These are phyloP conservation scores for Psophia crepitans DNA, from an alignment of 2,113 vertebrate species.

Conservation along the genomic window DNA sequence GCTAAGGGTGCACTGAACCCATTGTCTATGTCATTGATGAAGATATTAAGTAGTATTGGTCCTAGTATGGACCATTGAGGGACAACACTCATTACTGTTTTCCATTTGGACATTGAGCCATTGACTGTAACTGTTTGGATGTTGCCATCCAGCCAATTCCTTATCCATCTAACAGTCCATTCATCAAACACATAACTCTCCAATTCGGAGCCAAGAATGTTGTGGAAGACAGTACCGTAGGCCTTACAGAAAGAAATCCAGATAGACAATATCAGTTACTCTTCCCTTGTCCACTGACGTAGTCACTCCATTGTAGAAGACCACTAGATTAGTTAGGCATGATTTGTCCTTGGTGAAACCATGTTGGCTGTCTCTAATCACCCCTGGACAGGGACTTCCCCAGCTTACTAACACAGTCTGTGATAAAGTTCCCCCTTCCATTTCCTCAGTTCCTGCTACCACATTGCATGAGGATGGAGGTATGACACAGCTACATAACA, in stretches of 20 bases:
- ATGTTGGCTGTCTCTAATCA: not conserved
- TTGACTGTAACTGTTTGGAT: not conserved
- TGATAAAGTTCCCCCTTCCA: not conserved
- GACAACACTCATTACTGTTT: not conserved
- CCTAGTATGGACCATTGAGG: not conserved
- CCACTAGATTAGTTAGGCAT: too few relatives aligned
- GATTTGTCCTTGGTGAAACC: not conserved
- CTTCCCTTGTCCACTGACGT: not conserved
- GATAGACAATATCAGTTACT: not conserved
- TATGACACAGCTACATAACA: not conserved
- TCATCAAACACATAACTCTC: not conserved
- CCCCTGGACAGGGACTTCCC: not conserved
- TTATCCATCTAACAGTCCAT: not conserved
- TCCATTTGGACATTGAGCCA: not conserved
- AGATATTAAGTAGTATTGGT: not conserved
- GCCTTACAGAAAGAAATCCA: not conserved
- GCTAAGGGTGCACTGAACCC: not conserved
- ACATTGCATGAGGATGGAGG: not conserved
- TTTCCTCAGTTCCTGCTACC: not conserved
- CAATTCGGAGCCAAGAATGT: not conserved
- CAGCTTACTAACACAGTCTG: not conserved
- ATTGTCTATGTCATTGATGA: not conserved
- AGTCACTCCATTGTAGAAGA: not conserved
- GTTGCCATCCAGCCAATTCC: not conserved
- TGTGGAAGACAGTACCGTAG: not conserved